A percentile compares a stretch with the other conserved stretches of the same genome.
Conservation (phyloP, 2,797 vertebrate species). For the Sebastes hopkinsi region DNA sequence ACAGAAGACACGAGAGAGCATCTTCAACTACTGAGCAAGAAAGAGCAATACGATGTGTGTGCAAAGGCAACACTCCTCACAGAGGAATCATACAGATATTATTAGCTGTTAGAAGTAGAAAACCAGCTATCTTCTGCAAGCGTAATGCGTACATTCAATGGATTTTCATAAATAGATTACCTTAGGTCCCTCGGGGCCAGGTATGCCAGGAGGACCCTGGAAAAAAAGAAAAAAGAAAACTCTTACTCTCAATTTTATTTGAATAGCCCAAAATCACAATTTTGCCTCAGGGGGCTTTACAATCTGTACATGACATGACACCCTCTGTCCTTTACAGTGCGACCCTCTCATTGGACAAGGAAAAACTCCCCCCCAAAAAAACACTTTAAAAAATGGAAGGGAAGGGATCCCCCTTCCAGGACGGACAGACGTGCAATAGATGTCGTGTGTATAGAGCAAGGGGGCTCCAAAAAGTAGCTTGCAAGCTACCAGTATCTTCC, state of each 20-base stretch:
- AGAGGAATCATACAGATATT: not conserved
- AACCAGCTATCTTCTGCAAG: not conserved
- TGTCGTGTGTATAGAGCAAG: too few relatives aligned
- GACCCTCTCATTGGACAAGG: too few relatives aligned
- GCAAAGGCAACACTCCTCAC: not conserved
- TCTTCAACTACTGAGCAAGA: not conserved
- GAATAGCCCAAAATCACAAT: too few relatives aligned
- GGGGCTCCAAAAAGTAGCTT: too few relatives aligned
- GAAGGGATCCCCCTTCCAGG: too few relatives aligned
- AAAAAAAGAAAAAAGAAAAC: not conserved
- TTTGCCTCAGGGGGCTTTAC: too few relatives aligned
- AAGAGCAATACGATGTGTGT: not conserved
- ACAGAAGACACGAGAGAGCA: slow-evolving; percentile 15
- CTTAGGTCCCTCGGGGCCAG: slow-evolving; percentile 78
- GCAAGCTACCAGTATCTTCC: too few relatives aligned
- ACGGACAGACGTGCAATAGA: too few relatives aligned
- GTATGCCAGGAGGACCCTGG: slow-evolving; percentile 75
- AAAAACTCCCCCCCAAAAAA: too few relatives aligned
- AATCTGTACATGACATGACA: too few relatives aligned
- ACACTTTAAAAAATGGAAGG: too few relatives aligned
- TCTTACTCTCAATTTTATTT: not conserved
- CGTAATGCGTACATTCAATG: not conserved
- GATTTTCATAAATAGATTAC: slow-evolving; percentile 53
- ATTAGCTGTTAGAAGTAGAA: not conserved
- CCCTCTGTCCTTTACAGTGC: too few relatives aligned